These are phyloP conservation scores for Scomber japonicus DNA, from an alignment of 2,113 vertebrate genomes.

Conservation along the genomic window DNA sequence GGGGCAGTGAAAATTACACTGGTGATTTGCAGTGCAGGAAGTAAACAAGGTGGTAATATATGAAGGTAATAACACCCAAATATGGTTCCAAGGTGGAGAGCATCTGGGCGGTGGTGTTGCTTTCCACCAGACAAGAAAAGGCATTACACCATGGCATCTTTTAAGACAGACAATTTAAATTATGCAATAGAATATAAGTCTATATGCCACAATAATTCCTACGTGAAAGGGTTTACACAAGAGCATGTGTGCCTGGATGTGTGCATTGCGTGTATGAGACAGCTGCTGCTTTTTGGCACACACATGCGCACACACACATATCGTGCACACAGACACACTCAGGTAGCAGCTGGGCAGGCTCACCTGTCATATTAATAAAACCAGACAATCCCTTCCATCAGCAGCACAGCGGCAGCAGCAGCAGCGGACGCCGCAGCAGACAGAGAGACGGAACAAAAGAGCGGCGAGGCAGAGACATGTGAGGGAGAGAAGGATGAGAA, in stretches of 20 bases:
- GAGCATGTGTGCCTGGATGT: constrained; percentile 54
- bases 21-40: constrained; percentile 74
- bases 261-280: constrained; percentile 73
- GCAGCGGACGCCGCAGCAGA: constrained; percentile 57
- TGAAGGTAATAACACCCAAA: constrained; percentile 61
- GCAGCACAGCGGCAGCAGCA: constrained; percentile 57
- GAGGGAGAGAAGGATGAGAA: constrained; percentile 41
- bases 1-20: constrained; percentile 71
- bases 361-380: constrained; percentile 85
- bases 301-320: constrained; percentile 6
- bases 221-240: constrained; percentile 62
- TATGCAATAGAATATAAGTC: constrained; percentile 47
- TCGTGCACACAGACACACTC: constrained; percentile 45
- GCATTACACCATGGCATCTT: constrained; percentile 24
- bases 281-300: constrained; percentile 75
- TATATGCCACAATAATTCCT: constrained; percentile 51
- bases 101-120: constrained; percentile 54
- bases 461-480: constrained; percentile 32
- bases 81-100: constrained; percentile 36
- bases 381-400: constrained; percentile 84
- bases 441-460: constrained; percentile 74
- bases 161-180: constrained; percentile 32
- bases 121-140: constrained; percentile 22
- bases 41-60: constrained; percentile 76
- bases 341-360: constrained; percentile 85